Percentiles rank a stretch among this genome's conserved stretches.
These are phyloP conservation scores for Bradypodion pumilum DNA, from an alignment of 2,797 vertebrate genomes.

Conservation along the genomic window DNA sequence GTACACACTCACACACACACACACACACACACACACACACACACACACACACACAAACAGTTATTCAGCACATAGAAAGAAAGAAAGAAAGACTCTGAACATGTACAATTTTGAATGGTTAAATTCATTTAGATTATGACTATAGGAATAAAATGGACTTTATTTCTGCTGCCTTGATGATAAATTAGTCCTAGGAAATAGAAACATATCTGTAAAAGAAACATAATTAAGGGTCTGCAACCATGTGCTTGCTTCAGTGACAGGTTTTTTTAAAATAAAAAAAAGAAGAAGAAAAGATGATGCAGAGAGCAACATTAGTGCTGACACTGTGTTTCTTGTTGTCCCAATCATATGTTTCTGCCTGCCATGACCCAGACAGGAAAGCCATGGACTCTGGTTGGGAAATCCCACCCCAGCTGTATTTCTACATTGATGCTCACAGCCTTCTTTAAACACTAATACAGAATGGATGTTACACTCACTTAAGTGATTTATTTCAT, in stretches of 20 bases:
- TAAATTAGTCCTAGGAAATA: neutral
- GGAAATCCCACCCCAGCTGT: neutral
- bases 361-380: neutral
- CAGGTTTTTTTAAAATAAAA: neutral
- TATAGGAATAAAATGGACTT: neutral
- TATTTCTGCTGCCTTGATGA: neutral
- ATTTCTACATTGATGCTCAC: slow-evolving; percentile 8
- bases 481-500: neutral
- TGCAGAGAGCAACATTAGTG: neutral
- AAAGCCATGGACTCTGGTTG: neutral
- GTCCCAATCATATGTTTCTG: neutral
- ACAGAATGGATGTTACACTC: neutral
- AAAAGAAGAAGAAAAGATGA: neutral
- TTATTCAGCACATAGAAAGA: too few relatives aligned
- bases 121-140: neutral
- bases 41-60: too few relatives aligned
- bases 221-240: neutral
- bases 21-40: neutral
- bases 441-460: slow-evolving; percentile 25
- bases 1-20: neutral
- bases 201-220: neutral
- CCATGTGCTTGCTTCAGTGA: neutral
- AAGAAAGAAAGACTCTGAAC: too few relatives aligned
- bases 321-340: neutral
- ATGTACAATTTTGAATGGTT: too few relatives aligned